Evolutionary conservation across 2,888 invertebrate species (phyloP).

Genomic region (Heteromyza rotundicornis): DNA sequence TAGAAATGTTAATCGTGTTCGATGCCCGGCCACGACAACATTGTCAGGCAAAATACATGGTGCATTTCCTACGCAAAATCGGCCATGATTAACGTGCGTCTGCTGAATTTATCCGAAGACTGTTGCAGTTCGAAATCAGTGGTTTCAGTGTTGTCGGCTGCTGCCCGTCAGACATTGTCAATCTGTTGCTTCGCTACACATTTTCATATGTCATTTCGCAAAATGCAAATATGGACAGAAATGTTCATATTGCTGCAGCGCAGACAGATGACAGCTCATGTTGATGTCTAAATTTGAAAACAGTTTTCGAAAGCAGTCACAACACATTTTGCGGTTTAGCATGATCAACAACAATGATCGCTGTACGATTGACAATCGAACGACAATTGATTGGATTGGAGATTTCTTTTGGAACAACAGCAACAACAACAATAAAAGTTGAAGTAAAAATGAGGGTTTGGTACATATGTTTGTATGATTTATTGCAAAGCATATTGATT

Average conservation of each 20-base stretch:
- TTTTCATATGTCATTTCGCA: conserved; percentile 54
- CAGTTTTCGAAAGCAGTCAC: neutral
- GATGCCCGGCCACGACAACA: neutral
- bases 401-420: neutral
- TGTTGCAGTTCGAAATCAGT: neutral
- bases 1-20: neutral
- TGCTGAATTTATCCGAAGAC: neutral
- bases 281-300: conserved; percentile 1
- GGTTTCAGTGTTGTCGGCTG: neutral
- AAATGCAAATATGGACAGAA: conserved; percentile 54
- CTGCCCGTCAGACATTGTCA: neutral
- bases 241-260: conserved; percentile 26
- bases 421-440: no score
- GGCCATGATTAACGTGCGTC: neutral
- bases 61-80: neutral
- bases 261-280: neutral
- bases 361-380: neutral
- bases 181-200: conserved; percentile 24
- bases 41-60: neutral
- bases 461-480: no score
- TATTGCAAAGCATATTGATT: no score
- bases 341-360: neutral
- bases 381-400: neutral
- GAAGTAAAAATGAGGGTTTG: no score
- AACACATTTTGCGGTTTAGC: neutral